A percentile compares a stretch with the other conserved stretches of the same genome.
phyloP scores from a whole-genome alignment of 2,113 vertebrate species.

The Takifugu flavidus region DNA sequence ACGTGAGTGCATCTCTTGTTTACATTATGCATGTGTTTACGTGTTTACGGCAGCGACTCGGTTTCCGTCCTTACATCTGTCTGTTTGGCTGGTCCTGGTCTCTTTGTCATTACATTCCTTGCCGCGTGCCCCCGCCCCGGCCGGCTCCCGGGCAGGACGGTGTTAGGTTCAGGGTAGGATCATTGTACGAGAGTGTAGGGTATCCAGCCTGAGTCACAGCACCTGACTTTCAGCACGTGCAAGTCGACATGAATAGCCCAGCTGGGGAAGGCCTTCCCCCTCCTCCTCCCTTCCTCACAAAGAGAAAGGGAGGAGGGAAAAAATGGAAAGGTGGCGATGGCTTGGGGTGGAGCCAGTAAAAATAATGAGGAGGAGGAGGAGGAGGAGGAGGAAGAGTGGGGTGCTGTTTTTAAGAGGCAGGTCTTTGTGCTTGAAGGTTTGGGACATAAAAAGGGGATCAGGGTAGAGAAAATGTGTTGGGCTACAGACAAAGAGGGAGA shows the following conservation, averaged over 20 bases:
- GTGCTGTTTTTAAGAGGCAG: slow-evolving; percentile 42
- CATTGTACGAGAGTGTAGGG: slow-evolving; percentile 29
- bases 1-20: slow-evolving; percentile 2
- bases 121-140: slow-evolving; percentile 1
- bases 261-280: slow-evolving; percentile 52
- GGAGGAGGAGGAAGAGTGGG: not conserved
- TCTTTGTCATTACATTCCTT: slow-evolving; percentile 22
- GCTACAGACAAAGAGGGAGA: slow-evolving; percentile 24
- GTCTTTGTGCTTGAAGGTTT: slow-evolving; percentile 60
- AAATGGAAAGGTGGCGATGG: slow-evolving; percentile 54
- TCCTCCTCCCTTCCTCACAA: slow-evolving; percentile 56
- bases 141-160: slow-evolving; percentile 3
- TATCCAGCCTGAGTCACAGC: slow-evolving; percentile 67
- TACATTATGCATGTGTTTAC: slow-evolving; percentile 6
- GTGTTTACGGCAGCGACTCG: no score
- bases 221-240: slow-evolving; percentile 76
- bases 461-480: not conserved
- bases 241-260: slow-evolving; percentile 73
- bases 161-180: slow-evolving; percentile 39
- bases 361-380: slow-evolving; percentile 26
- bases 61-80: not conserved
- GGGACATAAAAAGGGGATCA: slow-evolving; percentile 23
- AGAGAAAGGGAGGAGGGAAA: slow-evolving; percentile 49
- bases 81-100: slow-evolving; percentile 10
- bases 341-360: slow-evolving; percentile 52